A percentile compares a stretch with the other conserved stretches of the same genome.
These are phyloP conservation scores for Norana najaformis DNA, from an alignment of 2,888 invertebrate species.

Conservation along the genomic window DNA sequence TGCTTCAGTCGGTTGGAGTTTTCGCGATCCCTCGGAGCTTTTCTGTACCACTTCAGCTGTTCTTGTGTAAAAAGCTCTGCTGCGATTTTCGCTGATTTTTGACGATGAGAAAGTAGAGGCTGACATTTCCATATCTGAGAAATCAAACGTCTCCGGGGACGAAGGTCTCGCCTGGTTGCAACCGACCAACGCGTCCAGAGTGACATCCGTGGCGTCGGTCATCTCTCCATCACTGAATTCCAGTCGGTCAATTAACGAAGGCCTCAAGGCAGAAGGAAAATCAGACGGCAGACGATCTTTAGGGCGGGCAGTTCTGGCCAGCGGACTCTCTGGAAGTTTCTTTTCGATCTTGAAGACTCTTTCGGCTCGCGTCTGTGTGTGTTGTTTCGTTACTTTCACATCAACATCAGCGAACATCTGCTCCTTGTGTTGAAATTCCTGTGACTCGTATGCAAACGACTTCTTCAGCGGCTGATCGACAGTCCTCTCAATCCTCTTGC, in stretches of 20 bases:
- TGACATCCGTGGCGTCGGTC: constrained; percentile 44
- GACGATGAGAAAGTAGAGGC: background rate
- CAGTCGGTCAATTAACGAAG: background rate
- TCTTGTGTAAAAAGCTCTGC: background rate
- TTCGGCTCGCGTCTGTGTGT: constrained; percentile 2
- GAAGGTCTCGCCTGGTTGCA: constrained; percentile 36
- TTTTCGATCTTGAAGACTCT: background rate
- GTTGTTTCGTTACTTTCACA: background rate
- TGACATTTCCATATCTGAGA: constrained; percentile 35
- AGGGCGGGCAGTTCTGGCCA: background rate
- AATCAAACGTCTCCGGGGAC: constrained; percentile 37
- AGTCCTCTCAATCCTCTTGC: background rate
- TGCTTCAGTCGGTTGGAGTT: background rate
- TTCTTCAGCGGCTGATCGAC: background rate
- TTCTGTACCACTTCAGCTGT: background rate
- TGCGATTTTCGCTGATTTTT: background rate
- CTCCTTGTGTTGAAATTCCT: constrained; percentile 8
- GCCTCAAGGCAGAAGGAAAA: background rate
- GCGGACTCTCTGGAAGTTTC: background rate
- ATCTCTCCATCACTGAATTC: constrained; percentile 43
- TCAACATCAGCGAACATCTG: background rate
- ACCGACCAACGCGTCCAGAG: constrained; percentile 40
- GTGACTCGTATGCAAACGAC: background rate
- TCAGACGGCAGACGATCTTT: background rate
- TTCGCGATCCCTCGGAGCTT: background rate